phyloP scores from a whole-genome alignment of 2,797 vertebrate genomes.

The Centroberyx gerrardi region DNA sequence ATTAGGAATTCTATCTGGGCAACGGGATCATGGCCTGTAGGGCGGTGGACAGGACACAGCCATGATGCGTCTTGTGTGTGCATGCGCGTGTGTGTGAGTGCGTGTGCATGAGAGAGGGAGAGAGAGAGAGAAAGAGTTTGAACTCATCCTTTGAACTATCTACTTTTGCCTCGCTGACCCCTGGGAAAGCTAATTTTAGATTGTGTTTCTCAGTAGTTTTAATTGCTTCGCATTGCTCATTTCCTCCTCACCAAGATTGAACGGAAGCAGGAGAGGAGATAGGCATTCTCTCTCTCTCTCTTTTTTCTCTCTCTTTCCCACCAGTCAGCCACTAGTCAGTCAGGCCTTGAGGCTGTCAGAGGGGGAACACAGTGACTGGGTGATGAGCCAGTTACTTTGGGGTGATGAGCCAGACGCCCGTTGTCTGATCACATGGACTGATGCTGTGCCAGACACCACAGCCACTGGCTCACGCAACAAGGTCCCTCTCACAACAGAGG shows the following conservation, averaged over 20 bases:
- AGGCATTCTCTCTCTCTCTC: constrained; percentile 43
- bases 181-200: constrained; percentile 57
- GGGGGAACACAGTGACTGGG: constrained; percentile 82
- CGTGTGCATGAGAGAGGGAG: constrained; percentile 32
- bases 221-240: constrained; percentile 73
- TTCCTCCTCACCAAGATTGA: constrained; percentile 62
- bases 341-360: constrained; percentile 81
- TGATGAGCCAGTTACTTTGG: constrained; percentile 83
- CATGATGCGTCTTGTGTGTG: constrained; percentile 47
- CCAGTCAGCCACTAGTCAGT: constrained; percentile 67
- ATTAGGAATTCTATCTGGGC: constrained; percentile 84
- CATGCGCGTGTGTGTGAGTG: constrained; percentile 31
- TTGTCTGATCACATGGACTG: constrained; percentile 82
- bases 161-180: constrained; percentile 65
- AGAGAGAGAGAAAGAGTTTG: constrained; percentile 18
- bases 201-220: constrained; percentile 59
- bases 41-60: constrained; percentile 65
- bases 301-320: constrained; percentile 50
- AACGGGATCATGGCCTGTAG: constrained; percentile 73
- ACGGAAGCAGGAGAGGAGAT: constrained; percentile 30
- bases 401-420: constrained; percentile 80
- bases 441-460: constrained; percentile 80
- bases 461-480: constrained; percentile 76
- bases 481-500: constrained; percentile 76
- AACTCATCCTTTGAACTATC: constrained; percentile 68